phyloP scores from a whole-genome alignment of 2,113 vertebrate genomes.

The Butorides virescens region DNA sequence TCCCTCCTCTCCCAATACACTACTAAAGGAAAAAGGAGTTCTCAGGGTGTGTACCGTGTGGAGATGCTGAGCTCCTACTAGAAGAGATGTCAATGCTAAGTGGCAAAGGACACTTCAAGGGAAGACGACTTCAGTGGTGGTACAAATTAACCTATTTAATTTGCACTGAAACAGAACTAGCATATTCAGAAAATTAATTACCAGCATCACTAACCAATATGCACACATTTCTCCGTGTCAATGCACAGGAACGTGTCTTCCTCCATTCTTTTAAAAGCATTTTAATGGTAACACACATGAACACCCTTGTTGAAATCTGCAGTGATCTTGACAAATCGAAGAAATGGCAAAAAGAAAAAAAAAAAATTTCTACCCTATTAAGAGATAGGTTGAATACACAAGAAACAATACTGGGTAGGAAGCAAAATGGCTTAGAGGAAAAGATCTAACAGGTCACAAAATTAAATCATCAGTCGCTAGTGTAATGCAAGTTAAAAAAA shows the following conservation, averaged over 20 bases:
- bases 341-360: not conserved
- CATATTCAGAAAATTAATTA: not conserved
- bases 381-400: not conserved
- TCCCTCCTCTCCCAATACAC: not conserved
- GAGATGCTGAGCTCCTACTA: not conserved
- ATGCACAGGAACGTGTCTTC: not conserved
- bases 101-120: not conserved
- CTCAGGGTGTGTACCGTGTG: not conserved
- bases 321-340: not conserved
- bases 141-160: not conserved
- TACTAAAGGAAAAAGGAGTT: not conserved
- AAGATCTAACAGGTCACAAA: not conserved
- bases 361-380: not conserved
- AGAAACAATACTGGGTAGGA: not conserved
- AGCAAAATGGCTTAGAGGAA: not conserved
- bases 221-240: not conserved
- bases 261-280: not conserved
- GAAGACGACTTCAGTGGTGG: not conserved
- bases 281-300: not conserved
- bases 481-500: not conserved
- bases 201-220: not conserved
- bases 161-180: not conserved
- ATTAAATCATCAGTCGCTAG: not conserved
- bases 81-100: not conserved
- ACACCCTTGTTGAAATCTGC: not conserved